These are phyloP conservation scores for Drosophila micromelanica DNA, from an alignment of 1,140 invertebrate species.

Conservation along the genomic window DNA sequence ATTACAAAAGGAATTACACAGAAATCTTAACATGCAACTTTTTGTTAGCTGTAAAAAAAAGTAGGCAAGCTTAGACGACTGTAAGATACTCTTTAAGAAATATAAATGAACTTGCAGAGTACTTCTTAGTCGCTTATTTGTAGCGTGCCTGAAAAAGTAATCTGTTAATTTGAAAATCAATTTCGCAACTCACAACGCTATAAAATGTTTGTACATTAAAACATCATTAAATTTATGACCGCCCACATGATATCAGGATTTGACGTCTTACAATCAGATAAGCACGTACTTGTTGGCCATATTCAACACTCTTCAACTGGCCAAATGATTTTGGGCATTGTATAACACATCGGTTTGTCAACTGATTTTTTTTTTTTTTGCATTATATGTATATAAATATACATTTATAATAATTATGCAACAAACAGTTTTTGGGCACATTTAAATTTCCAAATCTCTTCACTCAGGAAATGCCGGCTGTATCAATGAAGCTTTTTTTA, in stretches of 20 bases:
- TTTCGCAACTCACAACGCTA: constrained; percentile 24
- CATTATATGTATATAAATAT: neutral
- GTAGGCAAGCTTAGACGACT: too few relatives aligned
- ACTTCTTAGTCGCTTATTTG: neutral
- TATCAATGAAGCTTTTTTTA: too few relatives aligned
- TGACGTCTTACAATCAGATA: constrained; percentile 45
- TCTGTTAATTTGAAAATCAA: constrained; percentile 47
- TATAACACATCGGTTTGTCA: constrained; percentile 15
- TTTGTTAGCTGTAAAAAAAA: too few relatives aligned
- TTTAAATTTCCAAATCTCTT: too few relatives aligned
- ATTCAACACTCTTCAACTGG: neutral
- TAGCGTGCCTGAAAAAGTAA: neutral
- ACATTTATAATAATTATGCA: neutral
- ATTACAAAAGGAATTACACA: neutral
- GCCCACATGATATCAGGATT: constrained; percentile 36
- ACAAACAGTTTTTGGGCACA: neutral
- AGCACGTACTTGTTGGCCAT: constrained; percentile 31
- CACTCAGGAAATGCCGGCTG: too few relatives aligned
- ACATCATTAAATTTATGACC: constrained; percentile 52
- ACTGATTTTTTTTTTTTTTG: too few relatives aligned
- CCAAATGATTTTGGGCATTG: constrained; percentile 5
- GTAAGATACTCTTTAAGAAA: neutral
- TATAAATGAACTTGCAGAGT: neutral
- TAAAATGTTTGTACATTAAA: constrained; percentile 53
- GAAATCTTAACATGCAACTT: too few relatives aligned